phyloP scores from a whole-genome alignment of 2,797 vertebrate genomes.

The Limosa lapponica region DNA sequence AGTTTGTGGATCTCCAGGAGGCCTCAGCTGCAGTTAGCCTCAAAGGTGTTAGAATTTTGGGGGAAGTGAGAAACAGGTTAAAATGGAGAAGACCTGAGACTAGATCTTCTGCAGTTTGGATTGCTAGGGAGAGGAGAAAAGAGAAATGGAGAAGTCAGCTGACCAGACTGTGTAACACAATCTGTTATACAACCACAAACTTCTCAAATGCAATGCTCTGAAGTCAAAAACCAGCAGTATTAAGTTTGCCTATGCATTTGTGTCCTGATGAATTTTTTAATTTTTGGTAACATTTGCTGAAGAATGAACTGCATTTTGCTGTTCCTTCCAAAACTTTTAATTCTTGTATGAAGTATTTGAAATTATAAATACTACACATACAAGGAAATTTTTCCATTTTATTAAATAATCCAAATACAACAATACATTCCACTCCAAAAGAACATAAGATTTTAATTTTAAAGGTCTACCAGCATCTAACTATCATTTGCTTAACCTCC shows the following conservation, averaged over 20 bases:
- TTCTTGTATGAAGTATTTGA: background rate
- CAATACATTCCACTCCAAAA: background rate
- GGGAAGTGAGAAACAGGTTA: constrained; percentile 17
- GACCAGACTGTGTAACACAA: background rate
- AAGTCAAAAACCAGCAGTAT: background rate
- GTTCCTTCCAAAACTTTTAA: background rate
- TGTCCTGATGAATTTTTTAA: background rate
- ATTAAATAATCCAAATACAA: background rate
- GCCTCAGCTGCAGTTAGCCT: background rate
- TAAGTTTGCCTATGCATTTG: background rate
- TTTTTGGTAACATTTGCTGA: background rate
- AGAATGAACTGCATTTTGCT: background rate
- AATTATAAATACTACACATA: background rate
- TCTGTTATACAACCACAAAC: background rate
- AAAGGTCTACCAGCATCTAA: background rate
- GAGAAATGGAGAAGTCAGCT: background rate
- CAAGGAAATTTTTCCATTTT: background rate
- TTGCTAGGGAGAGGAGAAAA: background rate
- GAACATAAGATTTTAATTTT: background rate
- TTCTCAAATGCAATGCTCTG: background rate
- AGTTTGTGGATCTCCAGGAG: background rate
- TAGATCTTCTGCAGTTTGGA: background rate
- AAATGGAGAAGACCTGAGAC: background rate
- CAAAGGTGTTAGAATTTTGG: background rate
- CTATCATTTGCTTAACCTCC: background rate